Conservation (phyloP, 2,888 invertebrate genomes). For the Orthosia incerta region DNA sequence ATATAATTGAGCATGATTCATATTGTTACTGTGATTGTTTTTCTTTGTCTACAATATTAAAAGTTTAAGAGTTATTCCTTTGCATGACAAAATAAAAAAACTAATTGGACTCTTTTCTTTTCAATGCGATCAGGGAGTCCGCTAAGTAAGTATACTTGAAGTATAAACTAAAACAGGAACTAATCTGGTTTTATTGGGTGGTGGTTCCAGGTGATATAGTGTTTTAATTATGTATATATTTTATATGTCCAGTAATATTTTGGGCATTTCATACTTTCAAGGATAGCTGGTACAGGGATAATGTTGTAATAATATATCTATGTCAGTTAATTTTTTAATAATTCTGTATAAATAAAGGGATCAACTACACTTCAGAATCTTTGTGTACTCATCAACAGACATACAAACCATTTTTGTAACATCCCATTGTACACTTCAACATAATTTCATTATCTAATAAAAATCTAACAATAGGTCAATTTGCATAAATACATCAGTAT, state of each 20-base stretch:
- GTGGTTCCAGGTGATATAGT: conserved; percentile 57
- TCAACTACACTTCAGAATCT: conserved; percentile 3
- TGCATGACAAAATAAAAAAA: conserved; percentile 49
- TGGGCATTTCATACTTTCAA: conserved; percentile 32
- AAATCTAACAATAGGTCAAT: conserved; percentile 25
- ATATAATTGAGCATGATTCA: conserved; percentile 21
- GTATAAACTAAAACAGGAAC: conserved; percentile 56
- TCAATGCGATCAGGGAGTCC: conserved; percentile 90
- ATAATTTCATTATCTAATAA: conserved; percentile 22
- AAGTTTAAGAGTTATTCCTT: neutral
- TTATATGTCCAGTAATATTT: conserved; percentile 19
- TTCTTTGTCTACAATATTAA: neutral
- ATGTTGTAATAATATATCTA: conserved; percentile 40
- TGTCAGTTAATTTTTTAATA: conserved; percentile 10
- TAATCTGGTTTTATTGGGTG: conserved; percentile 64
- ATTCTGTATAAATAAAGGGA: conserved; percentile 17
- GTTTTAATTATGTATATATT: conserved; percentile 31
- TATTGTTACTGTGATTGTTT: neutral
- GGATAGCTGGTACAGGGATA: conserved; percentile 43
- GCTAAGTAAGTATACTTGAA: conserved; percentile 89
- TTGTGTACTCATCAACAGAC: conserved; percentile 20
- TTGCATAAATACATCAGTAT: conserved; percentile 37
- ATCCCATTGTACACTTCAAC: conserved; percentile 16
- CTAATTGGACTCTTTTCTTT: conserved; percentile 83
- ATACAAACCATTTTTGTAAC: conserved; percentile 9